Evolutionary conservation across 2,113 vertebrate genomes (phyloP).

Genomic region (Synodontis membranacea): DNA sequence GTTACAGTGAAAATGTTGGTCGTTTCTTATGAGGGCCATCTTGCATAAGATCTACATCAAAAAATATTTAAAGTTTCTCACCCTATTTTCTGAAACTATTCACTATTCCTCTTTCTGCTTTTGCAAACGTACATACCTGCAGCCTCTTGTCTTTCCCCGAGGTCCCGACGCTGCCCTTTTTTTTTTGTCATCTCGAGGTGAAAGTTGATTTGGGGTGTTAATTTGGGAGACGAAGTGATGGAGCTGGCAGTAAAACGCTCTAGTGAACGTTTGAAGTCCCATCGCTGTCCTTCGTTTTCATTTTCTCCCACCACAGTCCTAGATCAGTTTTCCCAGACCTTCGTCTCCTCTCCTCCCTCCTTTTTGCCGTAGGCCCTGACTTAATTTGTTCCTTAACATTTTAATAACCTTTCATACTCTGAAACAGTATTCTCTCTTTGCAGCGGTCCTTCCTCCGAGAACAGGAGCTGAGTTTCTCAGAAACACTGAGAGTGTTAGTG

Average conservation of each 20-base stretch:
- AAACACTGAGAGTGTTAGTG: slow-evolving; percentile 31
- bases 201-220: background rate
- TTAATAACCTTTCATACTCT: slow-evolving; percentile 39
- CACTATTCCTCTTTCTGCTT: background rate
- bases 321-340: background rate
- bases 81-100: background rate
- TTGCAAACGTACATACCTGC: background rate
- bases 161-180: background rate
- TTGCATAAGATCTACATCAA: background rate
- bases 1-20: background rate
- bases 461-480: slow-evolving; percentile 17
- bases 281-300: background rate
- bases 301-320: background rate
- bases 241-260: background rate
- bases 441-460: slow-evolving; percentile 8
- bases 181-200: background rate
- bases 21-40: background rate
- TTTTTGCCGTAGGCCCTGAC: background rate
- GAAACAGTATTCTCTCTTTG: slow-evolving; percentile 4
- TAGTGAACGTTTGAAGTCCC: background rate
- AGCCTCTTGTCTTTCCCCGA: background rate
- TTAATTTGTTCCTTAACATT: slow-evolving; percentile 28
- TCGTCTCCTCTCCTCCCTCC: background rate
- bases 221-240: background rate
- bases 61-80: background rate